Base-by-base conservation (phyloP, 2,797 vertebrate species). In the Neoniphon sammara region DNA sequence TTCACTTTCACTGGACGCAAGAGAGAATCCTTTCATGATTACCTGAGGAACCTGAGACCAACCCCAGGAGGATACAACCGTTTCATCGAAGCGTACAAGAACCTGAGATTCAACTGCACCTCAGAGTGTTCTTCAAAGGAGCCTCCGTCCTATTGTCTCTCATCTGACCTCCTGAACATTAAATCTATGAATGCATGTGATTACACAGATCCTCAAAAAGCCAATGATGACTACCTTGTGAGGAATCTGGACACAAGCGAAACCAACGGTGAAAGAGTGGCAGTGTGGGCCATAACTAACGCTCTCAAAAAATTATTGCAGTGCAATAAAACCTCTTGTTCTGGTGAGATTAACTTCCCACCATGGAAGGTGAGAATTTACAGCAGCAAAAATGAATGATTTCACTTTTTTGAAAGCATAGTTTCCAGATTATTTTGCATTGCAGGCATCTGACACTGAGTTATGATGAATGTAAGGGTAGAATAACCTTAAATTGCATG, bases 31-130 rank as follows among this genome's bases (percentile, higher is more conserved):
- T 93, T 94, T 70, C 58, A 85, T 27, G 52, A 85, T 20, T 92
- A 87, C 63, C 83, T 94, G 12, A 77, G 61, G 71, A 89, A 85
- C 60, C 79, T 93, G 12, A 75, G 53, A 52, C 46, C 46, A 20
- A 59, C 72, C 17, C 84, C 82, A 0, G 87, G 86, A 14, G 78
- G 88, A 12, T 73, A 83, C 50, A 94, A 94, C 73, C 50, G 50
- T 44, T 93, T 91, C 36, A 89, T 94, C 53, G 86, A 93, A 55
- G 66, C 93, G 67, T 94, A 94, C 80, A 89, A 87, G 63, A 69
- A 82, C 60, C 70, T 93, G 18, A 85, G 87, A 52, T 92, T 88
- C 70, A 82, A 78, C 47, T 92, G 91, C 74, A 71, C 78, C 20
- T 10, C 83, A 17, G 82, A 89, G 20, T 91, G 88, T 60, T 74